Evolutionary conservation across 2,797 vertebrate species (phyloP), one percentile per base, ranked within the genome.

Genomic region (Dendrocincla tyrannina): DNA sequence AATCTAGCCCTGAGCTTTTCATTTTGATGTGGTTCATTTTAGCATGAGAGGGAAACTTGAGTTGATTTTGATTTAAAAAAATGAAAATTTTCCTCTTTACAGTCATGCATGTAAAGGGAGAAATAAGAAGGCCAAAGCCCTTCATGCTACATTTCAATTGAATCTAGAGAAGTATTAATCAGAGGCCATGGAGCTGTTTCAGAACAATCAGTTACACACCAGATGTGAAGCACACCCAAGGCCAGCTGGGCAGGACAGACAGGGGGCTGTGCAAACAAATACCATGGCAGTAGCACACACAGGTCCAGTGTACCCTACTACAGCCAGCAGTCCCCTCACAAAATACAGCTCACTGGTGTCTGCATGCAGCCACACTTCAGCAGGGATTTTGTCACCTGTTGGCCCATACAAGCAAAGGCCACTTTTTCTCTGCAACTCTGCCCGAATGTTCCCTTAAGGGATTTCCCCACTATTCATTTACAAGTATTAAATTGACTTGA

Each of bases 81-180:
- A 28, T 3, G 18, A 90, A 95, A 96, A 97, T 88, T 86, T 93
- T 70, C 67, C 70, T 95, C 70, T 55, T 96, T 94, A 88, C 47
- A 89, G 76, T 72, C 66, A 77, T n/a, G n/a, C 59, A 93, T 1
- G 4, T 69, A 92, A 89, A 83, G 50, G 64, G 53, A 55, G 60
- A 93, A 93, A 95, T 82, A 95, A 94, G 82, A 96, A 96, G 88
- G 93, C 80, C 93, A 85, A 88, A 94, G 66, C 64, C 66, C 81
- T 96, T 95, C 91, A 93, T 75, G 90, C 62, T 91, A 83, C 42
- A 35, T 91, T 96, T 96, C 97, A 97, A 96, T 86, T 97, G 95
- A 88, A 92, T 69, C 53, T 87, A 76, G 60, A 88, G 85, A 82
- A 88, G 73, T 60, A 88, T 88, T 96, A 95, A 96, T 95, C 97